Evolutionary conservation across 1,140 invertebrate species (phyloP).

Genomic region (Macrotrachela quadricornifera): DNA sequence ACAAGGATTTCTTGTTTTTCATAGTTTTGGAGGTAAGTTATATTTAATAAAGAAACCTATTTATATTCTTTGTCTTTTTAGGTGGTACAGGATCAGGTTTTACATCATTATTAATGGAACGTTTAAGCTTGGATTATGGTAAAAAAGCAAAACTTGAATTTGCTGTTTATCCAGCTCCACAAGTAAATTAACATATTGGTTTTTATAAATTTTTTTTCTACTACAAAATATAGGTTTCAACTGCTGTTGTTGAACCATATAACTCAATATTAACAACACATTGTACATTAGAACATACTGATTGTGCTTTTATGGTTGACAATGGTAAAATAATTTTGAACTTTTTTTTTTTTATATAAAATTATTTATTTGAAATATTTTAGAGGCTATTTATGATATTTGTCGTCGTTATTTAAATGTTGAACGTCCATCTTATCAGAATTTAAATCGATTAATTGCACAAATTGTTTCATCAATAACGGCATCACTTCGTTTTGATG

Average conservation of each 20-base stretch:
- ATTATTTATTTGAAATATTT: too few species aligned
- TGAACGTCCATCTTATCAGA: slow-evolving; percentile 49
- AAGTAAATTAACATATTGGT: slow-evolving; percentile 34
- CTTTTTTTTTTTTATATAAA: slow-evolving; percentile 33
- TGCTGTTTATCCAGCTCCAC: slow-evolving; percentile 59
- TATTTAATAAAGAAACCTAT: too few species aligned
- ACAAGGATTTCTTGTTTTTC: neutral
- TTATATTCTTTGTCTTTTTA: neutral
- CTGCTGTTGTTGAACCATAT: slow-evolving; percentile 29
- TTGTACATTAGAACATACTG: slow-evolving; percentile 23
- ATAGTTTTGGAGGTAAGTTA: slow-evolving; percentile 24
- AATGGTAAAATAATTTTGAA: slow-evolving; percentile 66
- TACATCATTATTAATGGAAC: slow-evolving; percentile 62
- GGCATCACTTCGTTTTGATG: slow-evolving; percentile 43
- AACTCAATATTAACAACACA: slow-evolving; percentile 26
- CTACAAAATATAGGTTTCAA: slow-evolving; percentile 14
- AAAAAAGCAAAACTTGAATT: slow-evolving; percentile 69
- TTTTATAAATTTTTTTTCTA: neutral
- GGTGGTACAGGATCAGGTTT: slow-evolving; percentile 54
- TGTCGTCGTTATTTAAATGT: slow-evolving; percentile 46
- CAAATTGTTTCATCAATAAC: slow-evolving; percentile 16
- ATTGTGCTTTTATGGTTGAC: slow-evolving; percentile 41
- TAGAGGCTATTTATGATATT: slow-evolving; percentile 58
- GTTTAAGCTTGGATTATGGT: slow-evolving; percentile 60
- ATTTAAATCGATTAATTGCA: slow-evolving; percentile 21